Conservation (phyloP, 1,140 invertebrate genomes). For the Zophobas atratus region DNA sequence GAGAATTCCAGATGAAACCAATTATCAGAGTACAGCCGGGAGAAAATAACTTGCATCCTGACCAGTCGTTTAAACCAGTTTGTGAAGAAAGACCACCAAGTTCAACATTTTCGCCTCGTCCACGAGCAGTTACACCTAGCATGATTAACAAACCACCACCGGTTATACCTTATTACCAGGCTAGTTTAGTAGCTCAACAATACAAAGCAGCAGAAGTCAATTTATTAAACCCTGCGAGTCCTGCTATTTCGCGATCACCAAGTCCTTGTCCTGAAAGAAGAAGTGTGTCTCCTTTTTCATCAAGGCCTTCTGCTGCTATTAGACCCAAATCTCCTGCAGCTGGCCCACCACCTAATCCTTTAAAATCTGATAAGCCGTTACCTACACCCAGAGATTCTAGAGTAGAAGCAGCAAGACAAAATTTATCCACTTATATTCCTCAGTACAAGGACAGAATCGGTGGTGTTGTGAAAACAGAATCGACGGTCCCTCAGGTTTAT, state of each 20-base stretch:
- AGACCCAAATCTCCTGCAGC: conserved; percentile 71
- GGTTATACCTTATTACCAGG: conserved; percentile 77
- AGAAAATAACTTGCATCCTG: conserved; percentile 26
- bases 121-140: conserved; percentile 74
- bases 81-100: conserved; percentile 68
- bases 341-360: conserved; percentile 74
- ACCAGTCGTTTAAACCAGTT: conserved; percentile 73
- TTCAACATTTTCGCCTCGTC: conserved; percentile 59
- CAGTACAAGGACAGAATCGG: conserved; percentile 55
- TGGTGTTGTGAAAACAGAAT: conserved; percentile 18
- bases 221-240: conserved; percentile 72
- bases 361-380: conserved; percentile 65
- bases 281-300: conserved; percentile 66
- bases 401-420: conserved; percentile 61
- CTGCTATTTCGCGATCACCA: conserved; percentile 73
- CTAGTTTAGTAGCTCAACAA: conserved; percentile 75
- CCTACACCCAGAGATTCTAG: conserved; percentile 57
- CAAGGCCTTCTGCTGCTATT: conserved; percentile 13
- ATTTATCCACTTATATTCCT: conserved; percentile 61
- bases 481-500: conserved; percentile 4
- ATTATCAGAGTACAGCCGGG: conserved; percentile 56
- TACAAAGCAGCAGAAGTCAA: conserved; percentile 71
- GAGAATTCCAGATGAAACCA: conserved; percentile 49
- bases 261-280: conserved; percentile 68
- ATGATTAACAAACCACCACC: conserved; percentile 78